These are phyloP conservation scores for Microctonus brassicae DNA, from an alignment of 2,888 invertebrate genomes.

Conservation along the genomic window DNA sequence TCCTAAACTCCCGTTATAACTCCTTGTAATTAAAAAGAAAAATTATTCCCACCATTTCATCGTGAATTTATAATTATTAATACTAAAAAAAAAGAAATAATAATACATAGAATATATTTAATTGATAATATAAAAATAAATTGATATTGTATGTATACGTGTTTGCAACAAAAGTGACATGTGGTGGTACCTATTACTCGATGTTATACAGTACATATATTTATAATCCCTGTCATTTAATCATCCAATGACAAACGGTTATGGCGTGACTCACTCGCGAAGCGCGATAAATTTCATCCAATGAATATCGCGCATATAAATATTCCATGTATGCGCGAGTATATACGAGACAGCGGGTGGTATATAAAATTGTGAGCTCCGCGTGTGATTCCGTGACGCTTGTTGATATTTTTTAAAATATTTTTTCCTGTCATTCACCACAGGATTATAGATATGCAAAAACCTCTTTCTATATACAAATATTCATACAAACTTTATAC, in stretches of 20 bases:
- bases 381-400: slow-evolving; percentile 23
- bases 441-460: slow-evolving; percentile 14
- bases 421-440: slow-evolving; percentile 3
- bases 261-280: slow-evolving; percentile 35
- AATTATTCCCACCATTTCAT: background rate
- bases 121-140: background rate
- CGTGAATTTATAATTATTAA: background rate
- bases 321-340: slow-evolving; percentile 27
- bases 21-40: background rate
- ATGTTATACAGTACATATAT: slow-evolving; percentile 4
- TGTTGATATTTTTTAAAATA: background rate
- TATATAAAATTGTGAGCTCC: slow-evolving; percentile 31
- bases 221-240: slow-evolving; percentile 36
- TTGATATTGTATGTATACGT: background rate
- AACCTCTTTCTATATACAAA: slow-evolving; percentile 1
- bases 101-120: background rate
- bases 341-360: slow-evolving; percentile 46
- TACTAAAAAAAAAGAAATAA: background rate
- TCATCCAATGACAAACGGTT: slow-evolving; percentile 38
- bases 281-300: slow-evolving; percentile 33
- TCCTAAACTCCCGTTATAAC: background rate
- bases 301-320: slow-evolving; percentile 37
- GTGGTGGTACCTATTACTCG: background rate
- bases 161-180: background rate
- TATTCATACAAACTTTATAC: slow-evolving; percentile 4